Base-by-base conservation (phyloP, 2,797 vertebrate genomes). In the Rhincodon typus region DNA sequence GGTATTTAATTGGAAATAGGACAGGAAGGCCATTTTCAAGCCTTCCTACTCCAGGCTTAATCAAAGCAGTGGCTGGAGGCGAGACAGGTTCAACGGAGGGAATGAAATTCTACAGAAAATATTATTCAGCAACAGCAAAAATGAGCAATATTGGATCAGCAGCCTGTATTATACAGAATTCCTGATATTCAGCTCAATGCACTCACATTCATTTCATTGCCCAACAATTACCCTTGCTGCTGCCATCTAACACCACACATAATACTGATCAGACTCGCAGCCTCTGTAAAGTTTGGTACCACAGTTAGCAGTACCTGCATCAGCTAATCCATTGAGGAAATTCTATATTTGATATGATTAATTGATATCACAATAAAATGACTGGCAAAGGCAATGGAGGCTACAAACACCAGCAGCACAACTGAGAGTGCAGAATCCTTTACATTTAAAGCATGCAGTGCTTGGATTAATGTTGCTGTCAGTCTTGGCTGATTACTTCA, bases 391-490 rank as follows among this genome's bases (percentile, higher is more conserved):
- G 90, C 90, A 72, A 46, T 34, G 27, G 69, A 77, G 6, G 17
- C 38, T 34, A 77, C 46, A 95, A 70, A 19, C 27, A 95, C 70
- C 94, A 77, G 69, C 30, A 17, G n/a, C 94, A 53, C 15, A 77
- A 57, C 42, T 15, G 74, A 34, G 94, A 95, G 27, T 34, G 74
- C 50, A 95, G 94, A 53, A 34, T 30, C 70, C 34, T 53, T 95
- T 91, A 57, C 53, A 57, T n/a, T 91, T 57, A 21, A 57, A 91
- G 57, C 57, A n/a, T 2, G 62, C 88, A n/a, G 30, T 38, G 15
- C 34, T 91, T 91, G 50, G 88, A 91, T 91, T 95, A 95, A 95
- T 95, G 94, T 30, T 74, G 94, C 69, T 95, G 94, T 77, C 88
- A 66, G 30, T 66, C 25, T 46, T 94, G 93, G 67, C 67, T 70